phyloP scores from a whole-genome alignment of 2,113 vertebrate species.

The Ptilorrhoa leucosticta region DNA sequence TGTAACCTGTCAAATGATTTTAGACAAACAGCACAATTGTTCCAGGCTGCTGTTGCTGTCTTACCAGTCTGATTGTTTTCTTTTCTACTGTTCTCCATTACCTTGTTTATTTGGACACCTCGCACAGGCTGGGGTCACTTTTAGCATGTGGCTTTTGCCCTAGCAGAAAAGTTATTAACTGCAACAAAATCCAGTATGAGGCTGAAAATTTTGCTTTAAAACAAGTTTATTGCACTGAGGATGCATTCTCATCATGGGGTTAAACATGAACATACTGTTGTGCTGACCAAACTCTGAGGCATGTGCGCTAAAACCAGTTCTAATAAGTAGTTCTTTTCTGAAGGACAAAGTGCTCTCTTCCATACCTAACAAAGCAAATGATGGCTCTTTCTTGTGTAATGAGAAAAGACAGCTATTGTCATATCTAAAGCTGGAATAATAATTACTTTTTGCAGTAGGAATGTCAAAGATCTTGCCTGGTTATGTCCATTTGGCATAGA shows the following conservation, averaged over 20 bases:
- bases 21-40: background rate
- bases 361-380: background rate
- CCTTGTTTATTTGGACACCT: background rate
- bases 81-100: background rate
- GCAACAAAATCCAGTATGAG: background rate
- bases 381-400: background rate
- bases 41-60: background rate
- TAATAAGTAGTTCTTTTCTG: background rate
- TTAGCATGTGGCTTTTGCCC: background rate
- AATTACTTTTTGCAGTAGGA: conserved; percentile 32
- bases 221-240: background rate
- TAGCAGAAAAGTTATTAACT: background rate
- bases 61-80: background rate
- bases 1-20: background rate
- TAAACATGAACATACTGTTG: background rate
- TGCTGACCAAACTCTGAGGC: background rate
- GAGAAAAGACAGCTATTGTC: conserved; percentile 19
- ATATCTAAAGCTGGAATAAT: background rate
- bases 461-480: conserved; percentile 38
- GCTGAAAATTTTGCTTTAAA: background rate
- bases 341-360: background rate
- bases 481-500: conserved; percentile 15
- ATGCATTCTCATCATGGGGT: background rate
- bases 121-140: background rate
- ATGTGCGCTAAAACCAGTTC: background rate